Evolutionary conservation across 2,113 vertebrate genomes (phyloP).

Genomic region (Nestor notabilis): DNA sequence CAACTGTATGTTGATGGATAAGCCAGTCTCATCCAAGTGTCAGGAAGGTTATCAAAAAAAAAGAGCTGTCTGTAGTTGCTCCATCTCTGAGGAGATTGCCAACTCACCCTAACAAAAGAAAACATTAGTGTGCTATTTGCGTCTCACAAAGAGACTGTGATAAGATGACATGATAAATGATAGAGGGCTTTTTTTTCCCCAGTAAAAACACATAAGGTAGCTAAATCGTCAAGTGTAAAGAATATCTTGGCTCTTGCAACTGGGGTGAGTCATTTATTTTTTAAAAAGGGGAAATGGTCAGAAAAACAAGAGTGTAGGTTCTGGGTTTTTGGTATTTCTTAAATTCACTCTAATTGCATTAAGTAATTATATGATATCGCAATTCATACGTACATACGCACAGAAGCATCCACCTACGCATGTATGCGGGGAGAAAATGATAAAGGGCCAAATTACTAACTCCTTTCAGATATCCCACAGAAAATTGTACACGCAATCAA

Average conservation of each 20-base stretch:
- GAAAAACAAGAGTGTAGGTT: conserved; percentile 28
- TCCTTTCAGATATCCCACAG: conserved; percentile 35
- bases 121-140: conserved; percentile 93
- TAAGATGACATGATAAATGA: conserved; percentile 95
- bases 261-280: conserved; percentile 65
- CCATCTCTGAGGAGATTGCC: conserved; percentile 92
- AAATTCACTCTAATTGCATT: conserved; percentile 42
- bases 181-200: conserved; percentile 64
- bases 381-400: not conserved
- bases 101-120: conserved; percentile 96
- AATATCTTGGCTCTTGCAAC: conserved; percentile 62
- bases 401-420: conserved; percentile 44
- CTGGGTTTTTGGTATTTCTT: not conserved
- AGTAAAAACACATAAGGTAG: conserved; percentile 81
- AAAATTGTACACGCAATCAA: conserved; percentile 48
- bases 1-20: conserved; percentile 89
- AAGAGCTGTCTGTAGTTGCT: conserved; percentile 90
- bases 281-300: conserved; percentile 56
- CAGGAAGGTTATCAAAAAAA: conserved; percentile 92
- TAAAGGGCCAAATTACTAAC: conserved; percentile 61
- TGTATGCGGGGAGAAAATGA: conserved; percentile 20
- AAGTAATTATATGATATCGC: conserved; percentile 47
- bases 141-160: conserved; percentile 86
- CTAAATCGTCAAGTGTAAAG: conserved; percentile 72
- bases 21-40: conserved; percentile 87